A percentile compares a stretch with the other conserved stretches of the same genome.
phyloP scores from a whole-genome alignment of 1,140 invertebrate species.

The Drosophila pectinifera region DNA sequence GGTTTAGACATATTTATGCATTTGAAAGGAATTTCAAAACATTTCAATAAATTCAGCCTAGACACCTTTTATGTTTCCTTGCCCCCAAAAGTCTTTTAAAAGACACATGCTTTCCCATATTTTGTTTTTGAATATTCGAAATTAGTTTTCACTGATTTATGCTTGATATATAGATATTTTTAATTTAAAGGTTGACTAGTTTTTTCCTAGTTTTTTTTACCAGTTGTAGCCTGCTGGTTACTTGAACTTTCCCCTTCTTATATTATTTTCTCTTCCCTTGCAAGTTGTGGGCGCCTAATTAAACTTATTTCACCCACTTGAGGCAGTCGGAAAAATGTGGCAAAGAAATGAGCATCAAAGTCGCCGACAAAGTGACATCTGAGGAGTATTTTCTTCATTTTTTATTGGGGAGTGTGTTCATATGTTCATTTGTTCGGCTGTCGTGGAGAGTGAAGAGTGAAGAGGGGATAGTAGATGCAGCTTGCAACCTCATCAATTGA shows the following conservation, averaged over 20 bases:
- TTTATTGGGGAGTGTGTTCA: conserved; percentile 8
- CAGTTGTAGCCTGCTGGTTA: conserved; percentile 2
- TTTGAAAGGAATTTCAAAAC: not conserved
- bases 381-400: conserved; percentile 12
- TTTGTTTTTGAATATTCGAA: not conserved
- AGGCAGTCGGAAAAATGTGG: conserved; percentile 5
- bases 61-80: not conserved
- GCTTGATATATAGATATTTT: conserved; percentile 33
- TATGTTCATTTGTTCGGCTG: conserved; percentile 26
- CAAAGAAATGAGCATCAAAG: conserved; percentile 36
- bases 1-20: not conserved
- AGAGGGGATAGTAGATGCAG: not conserved
- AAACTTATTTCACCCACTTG: conserved; percentile 59
- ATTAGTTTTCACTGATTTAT: not conserved
- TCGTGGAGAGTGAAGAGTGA: not conserved
- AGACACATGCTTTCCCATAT: not conserved
- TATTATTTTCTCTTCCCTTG: conserved; percentile 10
- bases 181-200: not conserved
- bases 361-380: conserved; percentile 53
- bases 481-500: conserved; percentile 55
- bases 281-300: conserved; percentile 37
- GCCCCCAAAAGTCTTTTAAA: not conserved
- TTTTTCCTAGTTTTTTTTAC: not conserved
- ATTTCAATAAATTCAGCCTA: not conserved
- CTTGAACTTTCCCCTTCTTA: conserved; percentile 6